Evolutionary conservation across 2,113 vertebrate genomes (phyloP), one percentile per base, ranked within the genome.

Genomic region (Cygnus atratus): DNA sequence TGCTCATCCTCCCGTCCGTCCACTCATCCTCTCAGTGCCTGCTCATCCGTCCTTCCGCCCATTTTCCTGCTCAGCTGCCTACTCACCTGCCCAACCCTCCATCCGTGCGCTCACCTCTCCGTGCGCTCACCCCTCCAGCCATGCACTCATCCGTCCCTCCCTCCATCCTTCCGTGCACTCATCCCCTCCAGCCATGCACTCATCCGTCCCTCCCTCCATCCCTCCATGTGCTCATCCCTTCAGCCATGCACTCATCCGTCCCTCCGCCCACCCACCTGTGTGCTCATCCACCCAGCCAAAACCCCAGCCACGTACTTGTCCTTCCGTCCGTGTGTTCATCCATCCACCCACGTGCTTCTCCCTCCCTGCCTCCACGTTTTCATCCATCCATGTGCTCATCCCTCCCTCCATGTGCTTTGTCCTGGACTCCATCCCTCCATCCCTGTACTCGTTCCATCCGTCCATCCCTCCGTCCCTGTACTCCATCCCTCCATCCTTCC

Each of bases 1-100:
- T 14, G 17, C 10, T 5, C 14, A 19, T 11, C n/a, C 4, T 1
- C 28, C 50, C 15, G 3, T 33, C 13, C 2, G 2, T 19, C 21
- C 31, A 10, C 1, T 4, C 17, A 10, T 13, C 26, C 7, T 6
- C 17, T 3, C 39, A 4, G 8, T 11, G 11, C 20, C n/a, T 13
- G 12, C 28, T 21, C 39, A 19, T 6, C 24, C 33, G 10, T 13
- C n/a, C 25, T 19, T 35, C n/a, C 48, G 48, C 48, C 48, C 48
- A 50, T 50, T 24, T 22, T 24, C 24, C 48, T 50, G 24, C 48
- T 50, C 48, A 50, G 48, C 48, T 50, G 48, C 24, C 48, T 50
- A 50, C 46, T 48, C 46, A 48, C 46, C 46, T 48, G 46, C 46
- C 46, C 46, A 11, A 11, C 46, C 15, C 7, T 22, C n/a, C 16